Conservation (phyloP, 2,113 vertebrate species). For the Passer montanus region DNA sequence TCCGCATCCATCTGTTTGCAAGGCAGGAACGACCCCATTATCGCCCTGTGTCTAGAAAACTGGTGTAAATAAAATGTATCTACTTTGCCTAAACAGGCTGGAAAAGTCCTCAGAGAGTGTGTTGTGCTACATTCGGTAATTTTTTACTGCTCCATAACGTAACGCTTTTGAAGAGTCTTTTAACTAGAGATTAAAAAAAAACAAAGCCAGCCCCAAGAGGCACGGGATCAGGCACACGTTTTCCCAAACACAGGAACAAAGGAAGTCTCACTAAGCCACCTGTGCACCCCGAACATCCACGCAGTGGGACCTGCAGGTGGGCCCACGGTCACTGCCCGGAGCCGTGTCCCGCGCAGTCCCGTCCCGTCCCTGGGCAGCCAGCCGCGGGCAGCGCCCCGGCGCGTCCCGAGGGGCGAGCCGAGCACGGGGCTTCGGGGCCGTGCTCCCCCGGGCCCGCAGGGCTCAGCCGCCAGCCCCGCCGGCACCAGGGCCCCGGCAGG, state of each 20-base stretch:
- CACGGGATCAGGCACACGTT: not conserved
- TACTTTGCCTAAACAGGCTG: not conserved
- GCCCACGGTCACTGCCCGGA: not conserved
- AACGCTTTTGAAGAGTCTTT: not conserved
- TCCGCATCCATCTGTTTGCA: not conserved
- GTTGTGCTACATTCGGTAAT: not conserved
- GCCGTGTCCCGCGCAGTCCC: not conserved
- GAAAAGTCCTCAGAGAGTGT: not conserved
- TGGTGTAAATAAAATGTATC: rapidly evolving
- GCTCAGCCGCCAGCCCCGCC: not conserved
- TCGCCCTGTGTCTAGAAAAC: not conserved
- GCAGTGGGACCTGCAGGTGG: not conserved
- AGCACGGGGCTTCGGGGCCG: rapidly evolving
- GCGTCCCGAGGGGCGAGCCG: not conserved
- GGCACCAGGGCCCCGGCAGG: not conserved
- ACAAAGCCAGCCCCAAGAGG: not conserved
- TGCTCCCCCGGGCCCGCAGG: too few species aligned
- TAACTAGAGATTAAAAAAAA: not conserved
- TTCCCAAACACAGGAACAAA: not conserved
- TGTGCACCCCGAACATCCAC: not conserved
- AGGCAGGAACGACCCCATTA: not conserved
- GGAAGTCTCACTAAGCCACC: not conserved
- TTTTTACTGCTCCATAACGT: not conserved
- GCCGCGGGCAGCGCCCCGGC: not conserved
- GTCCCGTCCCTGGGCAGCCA: not conserved